Evolutionary conservation across 1,140 invertebrate species (phyloP), one percentile per base, ranked within the genome.

Genomic region (Bombus picipes): DNA sequence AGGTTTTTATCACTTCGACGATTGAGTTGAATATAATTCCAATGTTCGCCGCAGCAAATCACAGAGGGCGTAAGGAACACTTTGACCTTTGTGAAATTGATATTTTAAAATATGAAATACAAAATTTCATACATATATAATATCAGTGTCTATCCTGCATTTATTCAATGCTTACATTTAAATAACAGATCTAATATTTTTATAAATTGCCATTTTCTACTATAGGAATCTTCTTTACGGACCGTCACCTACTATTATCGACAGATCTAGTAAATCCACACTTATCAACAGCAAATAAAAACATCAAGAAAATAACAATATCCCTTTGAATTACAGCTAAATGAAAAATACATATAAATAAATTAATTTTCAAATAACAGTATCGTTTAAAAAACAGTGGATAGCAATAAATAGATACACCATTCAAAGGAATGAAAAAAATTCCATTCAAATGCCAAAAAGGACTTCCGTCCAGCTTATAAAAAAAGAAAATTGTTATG

Each of bases 221-320:
- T 53, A 6, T n/a, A 77, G 72, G n/a, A 59, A 81, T 72, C 65
- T 57, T 68, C 70, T 6, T 90, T 88, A 77, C 47, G 57, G 12
- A 68, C 72, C 8, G 57, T 25, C n/a, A 22, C 18, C 15, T 37
- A 53, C 18, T 18, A 37, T 83, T 86, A 90, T 32, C 88, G 28
- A 82, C 66, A 5, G 25, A 25, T 13, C 12, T 8, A 53, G 1
- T 1, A 41, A 43, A 13, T 39, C 43, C 4, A n/a, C 3, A 5
- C 0, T 47, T 76, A 66, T 32, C 72, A 66, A 9, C 81, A 32
- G 8, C 10, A 25, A n/a, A 32, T 76, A 82, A 75, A 9, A 4
- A 15, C 2, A 3, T n/a, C 28, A 3, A 43, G 32, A n/a, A 53
- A 66, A 2, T 3, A 39, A 41, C 10, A 25, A 13, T 25, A 32